Percentiles rank a stretch among this genome's conserved stretches.
Evolutionary conservation across 2,888 invertebrate genomes (phyloP).

Genomic region (Gymnosoma rotundatum): DNA sequence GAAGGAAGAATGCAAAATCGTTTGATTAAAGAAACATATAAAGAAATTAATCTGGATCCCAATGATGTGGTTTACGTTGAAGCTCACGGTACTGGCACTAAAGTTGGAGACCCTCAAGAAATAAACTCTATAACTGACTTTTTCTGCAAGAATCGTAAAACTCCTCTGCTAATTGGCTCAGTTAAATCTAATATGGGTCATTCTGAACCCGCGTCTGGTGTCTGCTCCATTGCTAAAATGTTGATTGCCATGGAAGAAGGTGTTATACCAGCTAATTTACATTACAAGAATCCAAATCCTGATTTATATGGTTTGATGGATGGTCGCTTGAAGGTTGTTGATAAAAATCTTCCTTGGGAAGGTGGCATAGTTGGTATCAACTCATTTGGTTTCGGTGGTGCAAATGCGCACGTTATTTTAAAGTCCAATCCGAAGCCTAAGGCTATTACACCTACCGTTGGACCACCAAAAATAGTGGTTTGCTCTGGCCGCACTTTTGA

Average conservation of each 20-base stretch:
- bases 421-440: constrained; percentile 90
- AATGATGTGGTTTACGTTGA: constrained; percentile 94
- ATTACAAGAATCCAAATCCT: constrained; percentile 92
- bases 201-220: constrained; percentile 95
- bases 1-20: constrained; percentile 90
- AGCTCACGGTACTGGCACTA: constrained; percentile 99
- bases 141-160: constrained; percentile 91
- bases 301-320: constrained; percentile 95
- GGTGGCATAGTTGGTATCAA: constrained; percentile 97
- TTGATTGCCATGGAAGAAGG: constrained; percentile 96
- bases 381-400: constrained; percentile 99
- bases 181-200: constrained; percentile 99
- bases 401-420: constrained; percentile 95
- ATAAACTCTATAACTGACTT: constrained; percentile 96
- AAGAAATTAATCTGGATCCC: constrained; percentile 91
- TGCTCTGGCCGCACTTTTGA: constrained; percentile 94
- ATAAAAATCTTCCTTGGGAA: constrained; percentile 91
- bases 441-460: constrained; percentile 84
- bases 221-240: constrained; percentile 95
- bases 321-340: constrained; percentile 95
- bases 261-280: constrained; percentile 94
- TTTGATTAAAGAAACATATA: constrained; percentile 93
- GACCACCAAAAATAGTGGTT: constrained; percentile 87
- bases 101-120: constrained; percentile 99
- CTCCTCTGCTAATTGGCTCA: constrained; percentile 95